Conservation (phyloP, 2,797 vertebrate species). For the Tympanoctomys barrerae region DNA sequence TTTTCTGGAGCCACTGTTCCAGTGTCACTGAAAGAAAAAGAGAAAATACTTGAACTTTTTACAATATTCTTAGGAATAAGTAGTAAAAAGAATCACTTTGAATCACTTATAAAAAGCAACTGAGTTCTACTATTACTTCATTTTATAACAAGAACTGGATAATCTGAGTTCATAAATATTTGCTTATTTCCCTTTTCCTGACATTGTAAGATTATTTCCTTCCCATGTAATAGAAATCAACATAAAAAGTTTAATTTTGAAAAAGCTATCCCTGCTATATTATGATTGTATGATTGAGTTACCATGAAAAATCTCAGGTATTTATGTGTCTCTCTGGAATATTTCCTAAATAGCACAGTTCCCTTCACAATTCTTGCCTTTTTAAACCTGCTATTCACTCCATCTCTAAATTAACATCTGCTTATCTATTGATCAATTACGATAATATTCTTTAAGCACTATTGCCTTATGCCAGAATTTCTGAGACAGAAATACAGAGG, state of each 20-base stretch:
- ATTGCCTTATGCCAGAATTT: neutral
- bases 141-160: neutral
- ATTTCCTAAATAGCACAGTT: neutral
- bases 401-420: constrained; percentile 22
- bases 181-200: constrained; percentile 8
- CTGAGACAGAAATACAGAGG: neutral
- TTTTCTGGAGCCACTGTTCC: too few relatives aligned
- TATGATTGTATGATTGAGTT: neutral
- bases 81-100: constrained; percentile 3
- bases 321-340: constrained; percentile 23
- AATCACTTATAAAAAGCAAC: neutral
- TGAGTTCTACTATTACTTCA: neutral
- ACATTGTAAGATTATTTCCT: constrained; percentile 25
- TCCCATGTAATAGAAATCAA: constrained; percentile 53
- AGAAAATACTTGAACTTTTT: constrained; percentile 58
- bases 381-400: constrained; percentile 18
- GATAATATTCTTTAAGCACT: constrained; percentile 45
- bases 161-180: neutral
- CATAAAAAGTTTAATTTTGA: neutral
- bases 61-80: neutral
- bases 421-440: neutral
- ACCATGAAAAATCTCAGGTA: neutral
- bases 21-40: constrained; percentile 92
- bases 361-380: constrained; percentile 29
- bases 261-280: neutral